Base-by-base conservation (phyloP, 2,797 vertebrate species). In the Anas flavirostris region DNA sequence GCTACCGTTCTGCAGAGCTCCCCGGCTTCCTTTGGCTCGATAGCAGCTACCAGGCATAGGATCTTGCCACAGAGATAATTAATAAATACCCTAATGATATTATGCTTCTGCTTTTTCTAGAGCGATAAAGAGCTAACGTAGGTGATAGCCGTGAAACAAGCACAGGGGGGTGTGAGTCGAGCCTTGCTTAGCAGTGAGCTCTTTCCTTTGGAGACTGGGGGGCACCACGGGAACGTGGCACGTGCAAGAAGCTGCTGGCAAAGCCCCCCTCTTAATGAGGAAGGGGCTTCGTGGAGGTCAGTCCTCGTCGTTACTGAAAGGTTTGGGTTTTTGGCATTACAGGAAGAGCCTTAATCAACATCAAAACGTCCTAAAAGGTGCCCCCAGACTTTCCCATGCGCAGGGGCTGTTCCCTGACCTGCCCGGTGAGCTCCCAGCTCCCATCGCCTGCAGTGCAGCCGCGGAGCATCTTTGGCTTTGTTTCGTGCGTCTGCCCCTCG, bases 11-110 rank as follows among this genome's bases (percentile, higher is more conserved):
- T 4, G 0, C 70, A 53, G 68, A 15, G 7, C 33, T 35, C 31
- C 52, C 16, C 0, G 3, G 3, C 8, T 8, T 56, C 59, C 63
- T 23, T 6, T 2, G 14, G 72, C 82, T 48, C 39, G 2, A 0
- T 0, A 0, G 60, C 41, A 16, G 72, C 44, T 33, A 4, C 67
- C 3, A 0, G 58, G 4, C 0, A 0, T 6, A 14, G 89, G 84
- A 35, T 2, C 53, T 82, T 37, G 43, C 43, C 73, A 7, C 23
- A 22, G 13, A 35, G 81, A 14, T 12, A 5, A 2, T 1, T 9
- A 10, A 2, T 5, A 16, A 56, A 39, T 19, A 4, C 26, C 64
- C 60, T 2, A 0, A 33, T 0, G 2, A 2, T 26, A 6, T 4
- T 3, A 4, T 9, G 21, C 35, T 63, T 22, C 44, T 3, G 7